Conservation (phyloP, 2,888 invertebrate genomes). For the Macaria liturata region DNA sequence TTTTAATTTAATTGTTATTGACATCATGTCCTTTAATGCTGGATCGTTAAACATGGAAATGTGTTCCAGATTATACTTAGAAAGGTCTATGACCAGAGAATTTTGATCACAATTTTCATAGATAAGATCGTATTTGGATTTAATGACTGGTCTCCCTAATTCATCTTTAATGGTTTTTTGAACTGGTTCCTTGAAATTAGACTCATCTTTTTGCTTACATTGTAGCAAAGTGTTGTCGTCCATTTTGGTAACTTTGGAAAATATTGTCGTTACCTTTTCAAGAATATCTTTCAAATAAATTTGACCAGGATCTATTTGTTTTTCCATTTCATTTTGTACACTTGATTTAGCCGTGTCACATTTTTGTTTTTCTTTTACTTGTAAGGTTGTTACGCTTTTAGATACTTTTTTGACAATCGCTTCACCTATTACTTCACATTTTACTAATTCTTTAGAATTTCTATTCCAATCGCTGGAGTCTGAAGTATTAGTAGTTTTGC, state of each 20-base stretch:
- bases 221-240: slow-evolving; percentile 27
- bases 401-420: slow-evolving; percentile 54
- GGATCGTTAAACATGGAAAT: slow-evolving; percentile 55
- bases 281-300: slow-evolving; percentile 59
- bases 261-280: slow-evolving; percentile 61
- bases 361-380: slow-evolving; percentile 21
- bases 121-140: slow-evolving; percentile 41
- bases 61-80: slow-evolving; percentile 59
- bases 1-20: slow-evolving; percentile 57
- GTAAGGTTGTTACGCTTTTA: slow-evolving; percentile 49
- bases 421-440: slow-evolving; percentile 59
- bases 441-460: slow-evolving; percentile 26
- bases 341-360: slow-evolving; percentile 11
- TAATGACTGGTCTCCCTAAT: slow-evolving; percentile 38
- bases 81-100: slow-evolving; percentile 57
- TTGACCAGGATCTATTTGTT: slow-evolving; percentile 49
- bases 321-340: slow-evolving; percentile 24
- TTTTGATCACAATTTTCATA: slow-evolving; percentile 48
- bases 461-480: slow-evolving; percentile 46
- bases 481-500: slow-evolving; percentile 42
- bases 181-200: slow-evolving; percentile 28
- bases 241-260: slow-evolving; percentile 44
- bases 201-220: slow-evolving; percentile 26
- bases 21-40: slow-evolving; percentile 44
- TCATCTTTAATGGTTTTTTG: slow-evolving; percentile 38